These are phyloP conservation scores for Stichodactyla mertensii DNA, from an alignment of 64 coral and sea anemone species.

Conservation along the genomic window DNA sequence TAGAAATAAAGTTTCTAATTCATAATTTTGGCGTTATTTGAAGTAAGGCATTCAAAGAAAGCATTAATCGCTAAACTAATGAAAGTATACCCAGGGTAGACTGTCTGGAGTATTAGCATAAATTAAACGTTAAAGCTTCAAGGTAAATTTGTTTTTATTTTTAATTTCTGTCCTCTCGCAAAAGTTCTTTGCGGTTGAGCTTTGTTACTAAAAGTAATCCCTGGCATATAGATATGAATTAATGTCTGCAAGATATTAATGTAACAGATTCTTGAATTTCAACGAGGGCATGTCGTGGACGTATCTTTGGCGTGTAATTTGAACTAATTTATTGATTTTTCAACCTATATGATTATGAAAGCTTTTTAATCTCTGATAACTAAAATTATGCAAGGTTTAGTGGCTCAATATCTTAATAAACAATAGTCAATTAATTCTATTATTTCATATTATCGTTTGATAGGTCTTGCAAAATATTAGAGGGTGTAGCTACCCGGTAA, in stretches of 20 bases:
- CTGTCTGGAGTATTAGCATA: background rate
- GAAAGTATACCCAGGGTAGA: background rate
- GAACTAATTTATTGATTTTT: background rate
- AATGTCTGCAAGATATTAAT: background rate
- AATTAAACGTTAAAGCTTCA: background rate
- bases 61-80: background rate
- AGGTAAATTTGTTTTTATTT: background rate
- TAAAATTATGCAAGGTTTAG: background rate
- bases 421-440: background rate
- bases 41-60: background rate
- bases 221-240: background rate
- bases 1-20: background rate
- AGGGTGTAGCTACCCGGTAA: background rate
- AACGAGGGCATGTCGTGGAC: background rate
- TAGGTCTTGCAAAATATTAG: background rate
- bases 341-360: background rate
- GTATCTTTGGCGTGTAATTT: background rate
- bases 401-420: background rate
- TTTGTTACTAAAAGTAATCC: background rate
- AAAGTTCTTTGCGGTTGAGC: background rate
- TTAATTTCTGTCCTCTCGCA: background rate
- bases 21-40: background rate
- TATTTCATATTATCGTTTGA: background rate
- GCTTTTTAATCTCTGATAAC: background rate
- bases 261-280: background rate